Evolutionary conservation across 2,888 invertebrate genomes (phyloP).

Genomic region (Ctena decussata): DNA sequence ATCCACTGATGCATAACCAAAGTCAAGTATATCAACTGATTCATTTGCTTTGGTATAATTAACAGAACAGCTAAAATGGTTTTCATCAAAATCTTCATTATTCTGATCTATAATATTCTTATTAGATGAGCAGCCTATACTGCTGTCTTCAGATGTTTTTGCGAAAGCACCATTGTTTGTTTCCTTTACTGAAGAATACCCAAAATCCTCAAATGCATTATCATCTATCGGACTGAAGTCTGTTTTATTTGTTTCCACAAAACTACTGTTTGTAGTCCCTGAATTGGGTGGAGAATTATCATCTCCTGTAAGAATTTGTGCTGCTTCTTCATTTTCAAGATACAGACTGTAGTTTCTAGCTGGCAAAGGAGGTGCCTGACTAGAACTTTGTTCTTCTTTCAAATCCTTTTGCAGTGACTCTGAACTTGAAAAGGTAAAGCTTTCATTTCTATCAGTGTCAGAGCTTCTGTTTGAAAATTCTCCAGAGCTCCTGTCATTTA

Average conservation of each 20-base stretch:
- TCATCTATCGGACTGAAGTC: not conserved
- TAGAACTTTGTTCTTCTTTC: not conserved
- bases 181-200: not conserved
- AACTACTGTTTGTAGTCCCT: not conserved
- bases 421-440: slow-evolving; percentile 24
- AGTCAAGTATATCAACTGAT: not conserved
- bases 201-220: slow-evolving; percentile 3
- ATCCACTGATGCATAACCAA: not conserved
- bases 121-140: not conserved
- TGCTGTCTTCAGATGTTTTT: not conserved
- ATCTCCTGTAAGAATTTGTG: not conserved
- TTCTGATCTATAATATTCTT: not conserved
- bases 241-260: not conserved
- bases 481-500: slow-evolving; percentile 26
- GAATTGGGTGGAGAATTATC: not conserved
- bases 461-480: slow-evolving; percentile 25
- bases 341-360: slow-evolving; percentile 70
- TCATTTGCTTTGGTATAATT: not conserved
- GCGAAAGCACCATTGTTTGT: not conserved
- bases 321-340: slow-evolving; percentile 60
- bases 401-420: slow-evolving; percentile 14
- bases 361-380: slow-evolving; percentile 71
- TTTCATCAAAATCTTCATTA: not conserved
- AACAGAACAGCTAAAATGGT: not conserved
- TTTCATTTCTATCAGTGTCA: slow-evolving; percentile 20